These are phyloP conservation scores for Beris chalybata DNA, from an alignment of 2,888 invertebrate species.

Conservation along the genomic window DNA sequence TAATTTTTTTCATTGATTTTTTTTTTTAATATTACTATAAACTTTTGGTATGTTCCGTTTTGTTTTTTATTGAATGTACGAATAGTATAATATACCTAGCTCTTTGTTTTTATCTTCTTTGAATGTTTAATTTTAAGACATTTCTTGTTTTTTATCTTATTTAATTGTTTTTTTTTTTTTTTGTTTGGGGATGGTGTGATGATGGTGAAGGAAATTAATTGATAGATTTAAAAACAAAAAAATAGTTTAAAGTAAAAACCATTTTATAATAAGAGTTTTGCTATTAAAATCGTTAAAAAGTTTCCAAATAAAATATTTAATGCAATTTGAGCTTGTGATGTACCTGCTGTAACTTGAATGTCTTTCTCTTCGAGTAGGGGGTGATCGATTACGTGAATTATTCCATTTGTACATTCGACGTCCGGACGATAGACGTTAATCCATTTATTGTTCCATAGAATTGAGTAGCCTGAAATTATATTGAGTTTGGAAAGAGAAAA, in stretches of 20 bases:
- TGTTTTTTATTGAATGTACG: conserved; percentile 17
- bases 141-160: not conserved
- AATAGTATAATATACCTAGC: conserved; percentile 24
- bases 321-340: conserved; percentile 53
- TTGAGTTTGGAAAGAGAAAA: no score
- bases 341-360: conserved; percentile 67
- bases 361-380: conserved; percentile 84
- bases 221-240: conserved; percentile 8
- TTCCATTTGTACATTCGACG: conserved; percentile 93
- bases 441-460: conserved; percentile 82
- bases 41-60: conserved; percentile 26
- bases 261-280: conserved; percentile 52
- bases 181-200: not conserved
- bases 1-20: conserved; percentile 3
- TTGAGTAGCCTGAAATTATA: conserved; percentile 68
- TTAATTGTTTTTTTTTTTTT: conserved; percentile 4
- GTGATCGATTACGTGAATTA: conserved; percentile 90
- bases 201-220: conserved; percentile 9
- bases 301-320: conserved; percentile 54
- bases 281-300: conserved; percentile 55
- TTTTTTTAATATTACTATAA: conserved; percentile 7
- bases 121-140: not conserved
- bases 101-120: conserved; percentile 9
- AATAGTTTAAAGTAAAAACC: conserved; percentile 2
- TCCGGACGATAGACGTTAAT: conserved; percentile 87